Evolutionary conservation across 2,797 vertebrate genomes (phyloP).

Genomic region (Gouania willdenowi): DNA sequence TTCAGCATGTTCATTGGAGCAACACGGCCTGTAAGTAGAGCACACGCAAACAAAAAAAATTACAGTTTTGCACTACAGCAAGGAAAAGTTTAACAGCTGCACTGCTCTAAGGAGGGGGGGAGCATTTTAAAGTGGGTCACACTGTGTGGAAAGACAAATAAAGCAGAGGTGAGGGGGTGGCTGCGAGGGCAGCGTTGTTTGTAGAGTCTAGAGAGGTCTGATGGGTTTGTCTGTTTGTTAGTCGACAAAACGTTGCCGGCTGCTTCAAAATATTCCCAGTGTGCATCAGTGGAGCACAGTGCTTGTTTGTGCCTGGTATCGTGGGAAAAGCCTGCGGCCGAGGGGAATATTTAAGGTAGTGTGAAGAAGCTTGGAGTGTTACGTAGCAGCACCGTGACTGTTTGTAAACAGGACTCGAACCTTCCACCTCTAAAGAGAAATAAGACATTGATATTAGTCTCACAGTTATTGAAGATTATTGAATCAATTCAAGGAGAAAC

Average conservation of each 20-base stretch:
- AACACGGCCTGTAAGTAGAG: slow-evolving; percentile 64
- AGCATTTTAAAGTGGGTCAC: slow-evolving; percentile 66
- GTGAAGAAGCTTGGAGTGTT: slow-evolving; percentile 6
- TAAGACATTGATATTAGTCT: too few relatives aligned
- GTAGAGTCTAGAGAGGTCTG: slow-evolving; percentile 4
- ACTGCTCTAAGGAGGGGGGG: slow-evolving; percentile 29
- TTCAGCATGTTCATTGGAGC: slow-evolving; percentile 68
- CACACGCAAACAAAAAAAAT: slow-evolving; percentile 4
- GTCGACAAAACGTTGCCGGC: slow-evolving; percentile 10
- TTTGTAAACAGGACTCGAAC: slow-evolving; percentile 35
- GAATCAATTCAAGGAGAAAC: too few relatives aligned
- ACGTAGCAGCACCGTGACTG: slow-evolving; percentile 4
- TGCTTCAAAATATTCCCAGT: slow-evolving; percentile 14
- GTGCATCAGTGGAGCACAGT: slow-evolving; percentile 1
- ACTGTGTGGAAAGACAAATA: slow-evolving; percentile 49
- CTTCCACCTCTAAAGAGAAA: slow-evolving; percentile 18
- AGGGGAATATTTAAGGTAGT: slow-evolving; percentile 27
- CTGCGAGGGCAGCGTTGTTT: slow-evolving; percentile 23
- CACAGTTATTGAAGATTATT: too few relatives aligned
- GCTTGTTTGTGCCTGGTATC: too few relatives aligned
- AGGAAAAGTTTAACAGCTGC: slow-evolving; percentile 34
- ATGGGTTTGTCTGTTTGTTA: slow-evolving; percentile 7
- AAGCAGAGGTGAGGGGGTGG: slow-evolving; percentile 3
- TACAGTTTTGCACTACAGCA: slow-evolving; percentile 28
- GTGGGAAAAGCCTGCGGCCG: not conserved